These are phyloP conservation scores for Enteromius paludinosus DNA, from an alignment of 2,797 vertebrate genomes.

Conservation along the genomic window DNA sequence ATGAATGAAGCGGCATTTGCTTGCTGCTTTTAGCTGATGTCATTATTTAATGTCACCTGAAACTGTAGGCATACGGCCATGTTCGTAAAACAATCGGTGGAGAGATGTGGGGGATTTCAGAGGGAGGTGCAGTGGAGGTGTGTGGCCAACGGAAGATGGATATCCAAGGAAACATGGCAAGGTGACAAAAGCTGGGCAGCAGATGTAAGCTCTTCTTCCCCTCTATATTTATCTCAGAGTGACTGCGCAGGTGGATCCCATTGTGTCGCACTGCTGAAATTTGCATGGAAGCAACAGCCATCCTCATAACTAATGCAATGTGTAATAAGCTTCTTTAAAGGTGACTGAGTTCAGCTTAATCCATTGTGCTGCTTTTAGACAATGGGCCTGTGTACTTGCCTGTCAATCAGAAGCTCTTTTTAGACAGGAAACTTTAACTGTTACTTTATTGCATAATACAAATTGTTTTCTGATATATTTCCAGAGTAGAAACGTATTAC, in stretches of 20 bases:
- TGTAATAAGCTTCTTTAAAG: constrained; percentile 52
- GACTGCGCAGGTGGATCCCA: constrained; percentile 59
- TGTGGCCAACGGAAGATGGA: constrained; percentile 41
- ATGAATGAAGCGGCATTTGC: constrained; percentile 24
- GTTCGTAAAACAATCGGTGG: constrained; percentile 31
- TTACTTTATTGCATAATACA: constrained; percentile 27
- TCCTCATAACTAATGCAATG: constrained; percentile 50
- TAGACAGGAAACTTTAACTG: constrained; percentile 29
- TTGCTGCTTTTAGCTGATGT: constrained; percentile 31
- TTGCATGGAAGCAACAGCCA: constrained; percentile 50
- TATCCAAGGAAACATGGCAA: constrained; percentile 36
- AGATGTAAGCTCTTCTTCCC: constrained; percentile 54
- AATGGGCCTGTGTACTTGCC: constrained; percentile 26
- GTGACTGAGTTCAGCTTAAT: constrained; percentile 59
- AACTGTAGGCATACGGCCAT: constrained; percentile 9
- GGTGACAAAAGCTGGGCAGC: constrained; percentile 64
- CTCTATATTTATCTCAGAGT: constrained; percentile 57
- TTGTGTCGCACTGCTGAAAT: constrained; percentile 55
- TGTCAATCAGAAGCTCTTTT: constrained; percentile 43
- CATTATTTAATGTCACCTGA: constrained; percentile 35
- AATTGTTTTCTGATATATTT: background rate
- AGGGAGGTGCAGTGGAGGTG: constrained; percentile 21
- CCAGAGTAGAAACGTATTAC: background rate
- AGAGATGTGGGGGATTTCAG: constrained; percentile 37
- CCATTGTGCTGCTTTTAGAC: constrained; percentile 13